Base-by-base conservation (phyloP, 2,888 invertebrate genomes). In the Clusia tigrina region DNA sequence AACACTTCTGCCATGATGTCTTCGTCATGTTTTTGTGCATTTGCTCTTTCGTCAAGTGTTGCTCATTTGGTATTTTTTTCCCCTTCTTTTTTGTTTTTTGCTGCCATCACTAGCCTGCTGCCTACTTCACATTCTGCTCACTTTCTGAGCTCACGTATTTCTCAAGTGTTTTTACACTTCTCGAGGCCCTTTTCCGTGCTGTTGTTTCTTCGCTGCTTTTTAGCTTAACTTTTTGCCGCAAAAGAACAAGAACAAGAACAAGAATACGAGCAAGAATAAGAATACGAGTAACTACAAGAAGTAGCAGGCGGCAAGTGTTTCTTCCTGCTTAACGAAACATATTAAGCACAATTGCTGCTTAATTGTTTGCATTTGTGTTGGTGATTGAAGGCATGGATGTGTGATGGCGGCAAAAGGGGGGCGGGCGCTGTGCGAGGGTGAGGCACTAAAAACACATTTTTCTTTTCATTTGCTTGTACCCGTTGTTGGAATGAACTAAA, bases 291-390 rank as follows among this genome's bases (percentile, higher is more conserved):
- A n/a, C n/a, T n/a, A n/a, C n/a, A n/a, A n/a, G n/a, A 42, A n/a
- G 42, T n/a, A 17, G 6, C 42, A 3, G 15, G 6, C 42, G 38
- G 3, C 18, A 55, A 63, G 63, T 59, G 59, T 56, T 63, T n/a
- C n/a, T n/a, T 63, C 63, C 63, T 57, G 57, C 57, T 62, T 62
- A 60, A 64, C 64, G 63, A 54, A 64, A 54, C 58, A 15, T 48
- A 64, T 60, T 67, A 60, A 64, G 62, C 46, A 60, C 64, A 64
- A 67, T 62, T 37, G 53, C 60, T 54, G 62, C 64, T 62, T 64
- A 67, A 67, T 67, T 67, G 54, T 62, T 64, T 59, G 53, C 48
- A 53, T 62, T 48, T 48, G 48, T 20, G 48, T 48, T 48, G 42
- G 48, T 48, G 22, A 48, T 48, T 48, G 48, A 48, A 20, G 48